Conservation (phyloP, 2,797 vertebrate species). For the Synaphobranchus kaupii region DNA sequence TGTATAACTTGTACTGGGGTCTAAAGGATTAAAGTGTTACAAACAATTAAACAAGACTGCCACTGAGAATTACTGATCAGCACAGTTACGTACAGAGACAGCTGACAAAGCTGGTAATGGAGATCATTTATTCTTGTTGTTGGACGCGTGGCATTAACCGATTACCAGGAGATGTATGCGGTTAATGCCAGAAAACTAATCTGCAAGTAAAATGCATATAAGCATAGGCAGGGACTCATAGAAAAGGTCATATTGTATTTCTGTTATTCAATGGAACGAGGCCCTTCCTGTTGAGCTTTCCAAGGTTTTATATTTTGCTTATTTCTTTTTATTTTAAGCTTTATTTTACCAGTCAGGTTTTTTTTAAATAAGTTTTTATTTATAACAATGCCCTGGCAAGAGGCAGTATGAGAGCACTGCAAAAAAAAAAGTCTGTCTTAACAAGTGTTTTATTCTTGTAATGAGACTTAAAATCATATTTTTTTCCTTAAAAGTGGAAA, state of each 20-base stretch:
- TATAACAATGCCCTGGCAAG: too few relatives aligned
- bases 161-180: background rate
- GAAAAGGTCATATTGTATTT: conserved; percentile 7
- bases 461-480: too few relatives aligned
- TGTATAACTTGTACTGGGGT: background rate
- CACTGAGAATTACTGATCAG: background rate
- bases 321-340: too few relatives aligned
- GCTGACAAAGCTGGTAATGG: background rate
- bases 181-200: background rate
- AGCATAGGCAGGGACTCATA: background rate
- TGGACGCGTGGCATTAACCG: background rate
- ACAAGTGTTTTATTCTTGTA: too few relatives aligned
- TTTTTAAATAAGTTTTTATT: too few relatives aligned
- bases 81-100: background rate
- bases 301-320: background rate
- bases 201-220: background rate
- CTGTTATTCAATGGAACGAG: background rate
- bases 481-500: too few relatives aligned
- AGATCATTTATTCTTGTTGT: background rate
- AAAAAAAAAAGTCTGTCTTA: too few relatives aligned
- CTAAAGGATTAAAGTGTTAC: background rate
- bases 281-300: background rate
- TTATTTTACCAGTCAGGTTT: too few relatives aligned
- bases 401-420: too few relatives aligned
- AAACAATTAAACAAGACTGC: background rate